phyloP scores from a whole-genome alignment of 2,888 invertebrate genomes.

The Chrysomela aeneicollis region DNA sequence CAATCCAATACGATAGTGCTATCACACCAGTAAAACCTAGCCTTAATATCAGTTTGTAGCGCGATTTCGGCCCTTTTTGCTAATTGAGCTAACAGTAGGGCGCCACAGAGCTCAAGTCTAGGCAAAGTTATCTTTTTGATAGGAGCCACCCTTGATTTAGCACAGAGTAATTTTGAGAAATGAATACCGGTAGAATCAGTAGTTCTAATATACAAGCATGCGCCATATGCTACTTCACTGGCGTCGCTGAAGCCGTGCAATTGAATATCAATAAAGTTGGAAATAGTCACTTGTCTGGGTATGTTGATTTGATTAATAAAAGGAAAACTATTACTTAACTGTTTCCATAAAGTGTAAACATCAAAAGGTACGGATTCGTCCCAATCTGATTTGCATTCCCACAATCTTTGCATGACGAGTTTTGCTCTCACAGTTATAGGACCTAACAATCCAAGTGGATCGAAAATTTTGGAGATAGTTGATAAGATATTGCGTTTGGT shows the following conservation, averaged over 20 bases:
- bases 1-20: slow-evolving; percentile 6
- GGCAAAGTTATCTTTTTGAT: slow-evolving; percentile 6
- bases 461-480: too few relatives aligned
- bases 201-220: neutral
- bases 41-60: neutral
- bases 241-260: slow-evolving; percentile 11
- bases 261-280: neutral
- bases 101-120: slow-evolving; percentile 7
- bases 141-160: neutral
- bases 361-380: slow-evolving; percentile 8
- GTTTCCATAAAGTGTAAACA: neutral
- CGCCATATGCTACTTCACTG: neutral
- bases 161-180: neutral
- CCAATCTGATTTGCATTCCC: neutral
- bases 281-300: slow-evolving; percentile 3
- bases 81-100: neutral
- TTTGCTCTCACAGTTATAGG: too few relatives aligned
- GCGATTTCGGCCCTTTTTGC: neutral
- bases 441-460: too few relatives aligned
- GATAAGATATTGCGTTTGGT: too few relatives aligned
- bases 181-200: neutral
- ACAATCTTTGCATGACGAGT: too few relatives aligned
- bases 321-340: neutral
- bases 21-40: neutral
- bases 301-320: slow-evolving; percentile 6